phyloP scores from a whole-genome alignment of 2,797 vertebrate species.

The Pangasius larnaudii region DNA sequence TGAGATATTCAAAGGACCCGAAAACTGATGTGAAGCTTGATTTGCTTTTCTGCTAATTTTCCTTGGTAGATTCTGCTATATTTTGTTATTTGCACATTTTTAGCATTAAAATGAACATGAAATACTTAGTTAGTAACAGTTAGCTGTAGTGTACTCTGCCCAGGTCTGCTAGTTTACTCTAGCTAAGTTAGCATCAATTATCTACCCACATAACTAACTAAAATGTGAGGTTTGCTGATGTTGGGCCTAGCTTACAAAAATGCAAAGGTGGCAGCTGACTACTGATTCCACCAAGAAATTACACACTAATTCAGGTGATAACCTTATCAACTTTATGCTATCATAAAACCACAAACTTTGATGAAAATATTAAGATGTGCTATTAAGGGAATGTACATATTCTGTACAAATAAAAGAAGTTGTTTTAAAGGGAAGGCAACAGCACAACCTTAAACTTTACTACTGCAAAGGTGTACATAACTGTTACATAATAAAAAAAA shows the following conservation, averaged over 20 bases:
- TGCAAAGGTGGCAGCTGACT: neutral
- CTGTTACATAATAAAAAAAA: neutral
- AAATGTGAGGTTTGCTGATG: neutral
- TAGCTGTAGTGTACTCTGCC: neutral
- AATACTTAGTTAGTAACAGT: neutral
- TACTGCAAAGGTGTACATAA: too few relatives aligned
- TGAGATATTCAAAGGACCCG: neutral
- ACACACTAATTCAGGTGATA: neutral
- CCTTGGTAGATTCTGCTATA: neutral
- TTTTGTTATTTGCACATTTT: neutral
- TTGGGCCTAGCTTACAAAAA: neutral
- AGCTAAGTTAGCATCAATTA: neutral
- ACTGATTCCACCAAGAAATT: neutral
- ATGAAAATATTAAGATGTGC: neutral
- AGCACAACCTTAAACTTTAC: neutral
- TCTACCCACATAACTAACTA: neutral
- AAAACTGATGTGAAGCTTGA: neutral
- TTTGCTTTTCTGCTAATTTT: neutral
- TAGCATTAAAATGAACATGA: neutral
- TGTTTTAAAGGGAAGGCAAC: neutral
- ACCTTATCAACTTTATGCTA: neutral
- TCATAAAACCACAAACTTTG: neutral
- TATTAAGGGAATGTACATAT: neutral
- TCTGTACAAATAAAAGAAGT: neutral
- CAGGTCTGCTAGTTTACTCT: neutral